phyloP scores from a whole-genome alignment of 2,797 vertebrate species.

The Poeciliopsis turneri region DNA sequence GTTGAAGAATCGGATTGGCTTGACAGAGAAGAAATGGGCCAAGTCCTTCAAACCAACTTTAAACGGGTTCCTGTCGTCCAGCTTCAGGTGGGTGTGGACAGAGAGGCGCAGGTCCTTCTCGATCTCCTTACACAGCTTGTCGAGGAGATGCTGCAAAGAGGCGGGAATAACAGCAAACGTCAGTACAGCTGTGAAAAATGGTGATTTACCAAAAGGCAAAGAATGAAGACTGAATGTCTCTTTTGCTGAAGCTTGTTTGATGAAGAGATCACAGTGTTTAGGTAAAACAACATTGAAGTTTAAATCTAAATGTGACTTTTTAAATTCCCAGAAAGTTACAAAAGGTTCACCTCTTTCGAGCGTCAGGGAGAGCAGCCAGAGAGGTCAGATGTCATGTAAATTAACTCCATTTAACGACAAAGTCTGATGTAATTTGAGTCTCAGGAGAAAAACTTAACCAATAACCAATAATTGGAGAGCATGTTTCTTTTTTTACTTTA shows the following conservation, averaged over 20 bases:
- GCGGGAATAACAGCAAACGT: not conserved
- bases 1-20: conserved; percentile 96
- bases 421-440: not conserved
- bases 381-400: not conserved
- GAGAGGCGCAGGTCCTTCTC: conserved; percentile 98
- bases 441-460: not conserved
- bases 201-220: not conserved
- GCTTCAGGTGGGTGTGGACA: conserved; percentile 95
- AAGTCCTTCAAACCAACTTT: conserved; percentile 98
- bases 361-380: not conserved
- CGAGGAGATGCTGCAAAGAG: conserved; percentile 87
- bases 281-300: not conserved
- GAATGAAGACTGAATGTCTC: not conserved
- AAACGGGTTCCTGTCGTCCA: conserved; percentile 98
- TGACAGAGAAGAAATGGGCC: conserved; percentile 95
- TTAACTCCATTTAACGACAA: not conserved
- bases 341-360: not conserved
- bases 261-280: not conserved
- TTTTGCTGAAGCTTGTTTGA: not conserved
- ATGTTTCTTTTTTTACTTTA: not conserved
- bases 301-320: not conserved
- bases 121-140: conserved; percentile 98
- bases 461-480: not conserved
- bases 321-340: not conserved
- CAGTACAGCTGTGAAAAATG: not conserved